Percentiles rank a stretch among this genome's conserved stretches.
phyloP scores from a whole-genome alignment of 2,797 vertebrate species.

The Loriculus beryllinus region DNA sequence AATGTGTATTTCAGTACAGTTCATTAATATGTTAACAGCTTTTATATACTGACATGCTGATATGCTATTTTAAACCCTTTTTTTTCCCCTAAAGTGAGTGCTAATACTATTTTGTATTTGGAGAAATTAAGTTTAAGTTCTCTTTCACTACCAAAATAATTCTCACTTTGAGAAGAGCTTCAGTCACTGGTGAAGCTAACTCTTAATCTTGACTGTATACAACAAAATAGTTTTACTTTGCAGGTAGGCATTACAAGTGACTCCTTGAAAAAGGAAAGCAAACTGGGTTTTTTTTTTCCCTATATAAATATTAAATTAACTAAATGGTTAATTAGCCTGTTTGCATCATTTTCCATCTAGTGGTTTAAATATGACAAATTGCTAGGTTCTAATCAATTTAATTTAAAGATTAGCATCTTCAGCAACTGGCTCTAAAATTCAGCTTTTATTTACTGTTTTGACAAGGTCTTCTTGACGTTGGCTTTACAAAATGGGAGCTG shows the following conservation, averaged over 20 bases:
- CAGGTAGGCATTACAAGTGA: not conserved
- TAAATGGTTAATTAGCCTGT: not conserved
- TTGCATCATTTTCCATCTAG: slow-evolving; percentile 12
- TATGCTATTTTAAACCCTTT: not conserved
- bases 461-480: slow-evolving; percentile 32
- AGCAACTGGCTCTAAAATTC: slow-evolving; percentile 48
- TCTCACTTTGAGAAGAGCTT: not conserved
- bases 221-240: not conserved
- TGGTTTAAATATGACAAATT: slow-evolving; percentile 20
- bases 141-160: not conserved
- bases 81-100: not conserved
- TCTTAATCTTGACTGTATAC: not conserved
- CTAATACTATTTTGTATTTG: not conserved
- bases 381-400: slow-evolving; percentile 14
- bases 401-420: slow-evolving; percentile 13
- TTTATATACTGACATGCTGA: not conserved
- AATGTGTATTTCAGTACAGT: not conserved
- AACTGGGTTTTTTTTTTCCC: not conserved
- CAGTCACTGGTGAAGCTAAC: not conserved
- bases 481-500: slow-evolving; percentile 40
- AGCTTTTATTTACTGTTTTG: slow-evolving; percentile 37
- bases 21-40: not conserved
- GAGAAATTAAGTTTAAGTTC: not conserved
- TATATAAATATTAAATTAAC: slow-evolving; percentile 2
- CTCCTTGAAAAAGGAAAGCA: not conserved